A percentile compares a stretch with the other conserved stretches of the same genome.
phyloP scores from a whole-genome alignment of 2,113 vertebrate genomes.

The Tachycineta bicolor region DNA sequence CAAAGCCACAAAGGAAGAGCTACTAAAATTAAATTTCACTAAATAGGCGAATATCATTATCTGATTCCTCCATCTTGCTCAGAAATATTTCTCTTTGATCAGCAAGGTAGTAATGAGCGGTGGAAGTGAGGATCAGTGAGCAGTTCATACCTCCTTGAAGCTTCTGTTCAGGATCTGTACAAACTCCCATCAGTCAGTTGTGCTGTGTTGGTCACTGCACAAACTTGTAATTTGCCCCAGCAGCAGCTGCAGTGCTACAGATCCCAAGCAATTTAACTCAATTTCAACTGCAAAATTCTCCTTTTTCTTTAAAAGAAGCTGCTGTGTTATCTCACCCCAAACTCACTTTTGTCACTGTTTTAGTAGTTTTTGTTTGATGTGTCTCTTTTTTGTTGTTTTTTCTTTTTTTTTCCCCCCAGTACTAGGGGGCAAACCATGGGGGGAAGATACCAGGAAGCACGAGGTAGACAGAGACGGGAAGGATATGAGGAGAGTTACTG shows the following conservation, averaged over 20 bases:
- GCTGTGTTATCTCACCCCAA: neutral
- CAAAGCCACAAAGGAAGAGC: neutral
- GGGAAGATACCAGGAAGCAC: neutral
- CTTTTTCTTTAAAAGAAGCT: neutral
- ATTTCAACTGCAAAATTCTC: neutral
- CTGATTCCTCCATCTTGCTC: neutral
- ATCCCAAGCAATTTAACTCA: neutral
- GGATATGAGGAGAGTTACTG: neutral
- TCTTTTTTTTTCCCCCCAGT: neutral
- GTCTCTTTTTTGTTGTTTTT: fast-evolving
- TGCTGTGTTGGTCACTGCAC: neutral
- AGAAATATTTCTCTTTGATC: neutral
- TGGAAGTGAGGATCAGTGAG: neutral
- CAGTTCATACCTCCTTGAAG: neutral
- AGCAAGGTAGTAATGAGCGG: neutral
- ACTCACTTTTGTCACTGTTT: neutral
- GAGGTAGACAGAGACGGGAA: neutral
- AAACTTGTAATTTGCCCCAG: neutral
- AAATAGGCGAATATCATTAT: neutral
- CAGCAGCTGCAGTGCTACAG: neutral
- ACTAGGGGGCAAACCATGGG: neutral
- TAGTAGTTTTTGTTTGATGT: neutral
- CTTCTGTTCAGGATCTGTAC: neutral
- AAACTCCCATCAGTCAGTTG: neutral
- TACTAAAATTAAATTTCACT: neutral